These are phyloP conservation scores for Neelides sp. DNA, from an alignment of 1,140 invertebrate species.

Conservation along the genomic window DNA sequence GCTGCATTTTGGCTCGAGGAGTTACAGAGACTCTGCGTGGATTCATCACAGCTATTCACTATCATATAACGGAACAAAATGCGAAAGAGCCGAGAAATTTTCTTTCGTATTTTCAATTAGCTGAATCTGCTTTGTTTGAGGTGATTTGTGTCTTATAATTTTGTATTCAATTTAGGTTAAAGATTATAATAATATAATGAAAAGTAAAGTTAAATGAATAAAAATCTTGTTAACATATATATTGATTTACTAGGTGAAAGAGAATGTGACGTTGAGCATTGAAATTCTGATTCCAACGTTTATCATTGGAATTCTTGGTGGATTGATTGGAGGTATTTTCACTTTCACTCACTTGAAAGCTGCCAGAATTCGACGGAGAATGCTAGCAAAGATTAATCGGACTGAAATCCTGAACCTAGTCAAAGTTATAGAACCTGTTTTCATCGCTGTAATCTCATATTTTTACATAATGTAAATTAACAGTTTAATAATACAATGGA, in stretches of 20 bases:
- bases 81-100: not conserved
- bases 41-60: conserved; percentile 5
- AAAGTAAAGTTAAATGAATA: not conserved
- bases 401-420: conserved; percentile 17
- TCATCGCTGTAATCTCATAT: conserved; percentile 16
- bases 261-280: conserved; percentile 13
- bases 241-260: conserved; percentile 20
- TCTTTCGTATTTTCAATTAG: conserved; percentile 16
- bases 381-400: conserved; percentile 12
- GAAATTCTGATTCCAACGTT: conserved; percentile 19
- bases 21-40: conserved; percentile 38
- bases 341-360: conserved; percentile 24
- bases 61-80: not conserved
- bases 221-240: not conserved
- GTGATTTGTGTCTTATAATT: conserved; percentile 12
- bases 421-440: conserved; percentile 24
- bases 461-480: not conserved
- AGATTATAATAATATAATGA: not conserved
- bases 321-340: conserved; percentile 19
- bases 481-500: not conserved
- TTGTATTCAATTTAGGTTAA: not conserved
- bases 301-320: conserved; percentile 20
- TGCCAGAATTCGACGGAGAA: conserved; percentile 17
- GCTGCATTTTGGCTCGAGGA: conserved; percentile 39
- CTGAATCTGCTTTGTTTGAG: conserved; percentile 27